A percentile compares a stretch with the other conserved stretches of the same genome.
phyloP scores from a whole-genome alignment of 2,113 vertebrate genomes.

The Xyliphius kryptos region DNA sequence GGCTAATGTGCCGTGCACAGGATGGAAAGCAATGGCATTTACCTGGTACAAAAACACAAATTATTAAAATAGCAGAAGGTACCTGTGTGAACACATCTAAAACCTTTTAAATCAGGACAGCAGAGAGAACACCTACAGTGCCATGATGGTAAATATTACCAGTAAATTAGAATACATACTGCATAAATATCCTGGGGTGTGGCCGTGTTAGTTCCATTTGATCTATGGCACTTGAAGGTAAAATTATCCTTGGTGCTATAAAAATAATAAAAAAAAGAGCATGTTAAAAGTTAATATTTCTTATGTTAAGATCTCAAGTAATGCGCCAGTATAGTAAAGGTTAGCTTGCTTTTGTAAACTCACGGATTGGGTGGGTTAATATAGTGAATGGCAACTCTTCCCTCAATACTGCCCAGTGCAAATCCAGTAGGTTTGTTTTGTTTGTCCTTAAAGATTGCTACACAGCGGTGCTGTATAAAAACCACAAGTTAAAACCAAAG shows the following conservation, averaged over 20 bases:
- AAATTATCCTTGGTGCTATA: conserved; percentile 96
- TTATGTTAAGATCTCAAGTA: too few relatives aligned
- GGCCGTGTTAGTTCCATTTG: conserved; percentile 96
- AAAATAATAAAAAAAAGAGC: too few relatives aligned
- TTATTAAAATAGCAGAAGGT: too few relatives aligned
- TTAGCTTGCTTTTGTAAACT: too few relatives aligned
- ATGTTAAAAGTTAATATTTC: too few relatives aligned
- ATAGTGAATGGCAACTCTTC: conserved; percentile 95
- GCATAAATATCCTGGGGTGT: conserved; percentile 97
- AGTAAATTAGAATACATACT: conserved; percentile 72
- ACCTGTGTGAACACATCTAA: too few relatives aligned
- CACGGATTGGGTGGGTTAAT: conserved; percentile 98
- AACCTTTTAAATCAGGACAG: too few relatives aligned
- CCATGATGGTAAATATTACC: too few relatives aligned
- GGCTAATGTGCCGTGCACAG: conserved; percentile 90
- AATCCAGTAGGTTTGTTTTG: conserved; percentile 98
- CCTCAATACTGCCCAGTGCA: conserved; percentile 96
- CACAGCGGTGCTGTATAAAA: conserved; percentile 98
- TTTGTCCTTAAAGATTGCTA: conserved; percentile 98
- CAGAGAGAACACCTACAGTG: too few relatives aligned
- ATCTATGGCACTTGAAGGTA: conserved; percentile 97
- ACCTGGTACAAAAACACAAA: conserved; percentile 65
- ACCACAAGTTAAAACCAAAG: too few relatives aligned
- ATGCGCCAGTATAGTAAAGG: too few relatives aligned
- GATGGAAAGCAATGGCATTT: conserved; percentile 95